A percentile compares a stretch with the other conserved stretches of the same genome.
These are phyloP conservation scores for Channa maculata DNA, from an alignment of 2,113 vertebrate genomes.

Conservation along the genomic window DNA sequence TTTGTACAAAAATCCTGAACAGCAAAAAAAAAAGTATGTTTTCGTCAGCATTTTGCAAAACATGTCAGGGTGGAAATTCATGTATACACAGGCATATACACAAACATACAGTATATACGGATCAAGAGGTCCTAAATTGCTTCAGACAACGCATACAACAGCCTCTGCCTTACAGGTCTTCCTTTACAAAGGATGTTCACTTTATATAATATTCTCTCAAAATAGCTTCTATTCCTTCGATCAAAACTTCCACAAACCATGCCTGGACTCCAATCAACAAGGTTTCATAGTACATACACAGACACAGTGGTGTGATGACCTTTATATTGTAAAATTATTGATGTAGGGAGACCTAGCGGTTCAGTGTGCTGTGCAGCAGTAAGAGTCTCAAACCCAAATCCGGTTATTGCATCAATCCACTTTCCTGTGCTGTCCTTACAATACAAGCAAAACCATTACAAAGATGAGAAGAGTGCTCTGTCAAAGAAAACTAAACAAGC, in stretches of 20 bases:
- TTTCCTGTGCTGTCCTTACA: slow-evolving; percentile 31
- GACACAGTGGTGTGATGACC: slow-evolving; percentile 57
- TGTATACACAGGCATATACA: slow-evolving; percentile 1
- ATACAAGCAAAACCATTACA: slow-evolving; percentile 14
- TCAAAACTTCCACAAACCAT: slow-evolving; percentile 33
- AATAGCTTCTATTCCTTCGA: slow-evolving; percentile 28
- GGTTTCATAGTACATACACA: slow-evolving; percentile 45
- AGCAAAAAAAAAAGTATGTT: background rate
- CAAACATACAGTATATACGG: background rate
- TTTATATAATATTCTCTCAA: slow-evolving; percentile 29
- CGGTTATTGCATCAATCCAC: slow-evolving; percentile 37
- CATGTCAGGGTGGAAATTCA: background rate
- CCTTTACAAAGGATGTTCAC: slow-evolving; percentile 33
- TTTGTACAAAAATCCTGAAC: background rate
- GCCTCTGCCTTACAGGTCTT: slow-evolving; percentile 8
- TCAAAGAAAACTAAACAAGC: slow-evolving; percentile 32
- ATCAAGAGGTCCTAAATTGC: slow-evolving; percentile 31
- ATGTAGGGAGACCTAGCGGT: slow-evolving; percentile 44
- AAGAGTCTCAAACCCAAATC: slow-evolving; percentile 32
- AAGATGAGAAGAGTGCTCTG: too few relatives aligned
- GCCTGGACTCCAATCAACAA: slow-evolving; percentile 47
- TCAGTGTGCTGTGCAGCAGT: slow-evolving; percentile 20
- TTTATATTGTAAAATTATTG: slow-evolving; percentile 62
- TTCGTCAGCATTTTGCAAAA: background rate
- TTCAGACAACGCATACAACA: slow-evolving; percentile 9